A percentile compares a stretch with the other conserved stretches of the same genome.
Evolutionary conservation across 2,113 vertebrate species (phyloP).

Genomic region (Nycticorax nycticorax): DNA sequence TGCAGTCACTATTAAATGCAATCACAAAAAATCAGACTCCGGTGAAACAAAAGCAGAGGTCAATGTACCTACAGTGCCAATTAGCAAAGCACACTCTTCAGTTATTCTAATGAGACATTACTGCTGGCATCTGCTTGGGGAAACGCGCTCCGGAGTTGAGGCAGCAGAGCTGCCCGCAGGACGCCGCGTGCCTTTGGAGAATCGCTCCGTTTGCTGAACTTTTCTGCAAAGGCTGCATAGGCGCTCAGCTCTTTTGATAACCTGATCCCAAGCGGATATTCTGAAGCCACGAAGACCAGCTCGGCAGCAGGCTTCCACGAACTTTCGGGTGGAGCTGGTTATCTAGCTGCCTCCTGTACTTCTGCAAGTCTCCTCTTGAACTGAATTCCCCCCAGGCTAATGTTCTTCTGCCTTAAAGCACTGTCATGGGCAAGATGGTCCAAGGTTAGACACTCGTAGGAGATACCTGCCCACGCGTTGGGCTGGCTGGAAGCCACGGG

Average conservation of each 20-base stretch:
- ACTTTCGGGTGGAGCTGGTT: neutral
- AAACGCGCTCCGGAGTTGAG: neutral
- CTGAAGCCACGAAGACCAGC: neutral
- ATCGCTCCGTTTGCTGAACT: neutral
- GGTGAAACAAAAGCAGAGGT: neutral
- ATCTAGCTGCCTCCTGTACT: neutral
- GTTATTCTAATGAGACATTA: constrained; percentile 9
- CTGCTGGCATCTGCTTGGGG: neutral
- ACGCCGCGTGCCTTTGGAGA: neutral
- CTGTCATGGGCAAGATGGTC: neutral
- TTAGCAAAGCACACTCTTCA: neutral
- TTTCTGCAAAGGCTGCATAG: neutral
- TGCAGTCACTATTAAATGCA: neutral
- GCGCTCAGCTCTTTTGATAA: neutral
- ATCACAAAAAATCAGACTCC: neutral
- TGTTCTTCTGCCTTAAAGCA: neutral
- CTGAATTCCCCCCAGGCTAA: neutral
- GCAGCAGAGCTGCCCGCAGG: neutral
- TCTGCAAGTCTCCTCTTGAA: neutral
- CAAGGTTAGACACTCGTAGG: neutral
- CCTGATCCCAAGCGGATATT: neutral
- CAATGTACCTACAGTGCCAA: neutral
- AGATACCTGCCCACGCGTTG: neutral
- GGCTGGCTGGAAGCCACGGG: neutral
- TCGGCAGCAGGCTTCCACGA: neutral